Conservation (phyloP, 1,140 invertebrate species). For the Stegodyphus dumicola region DNA sequence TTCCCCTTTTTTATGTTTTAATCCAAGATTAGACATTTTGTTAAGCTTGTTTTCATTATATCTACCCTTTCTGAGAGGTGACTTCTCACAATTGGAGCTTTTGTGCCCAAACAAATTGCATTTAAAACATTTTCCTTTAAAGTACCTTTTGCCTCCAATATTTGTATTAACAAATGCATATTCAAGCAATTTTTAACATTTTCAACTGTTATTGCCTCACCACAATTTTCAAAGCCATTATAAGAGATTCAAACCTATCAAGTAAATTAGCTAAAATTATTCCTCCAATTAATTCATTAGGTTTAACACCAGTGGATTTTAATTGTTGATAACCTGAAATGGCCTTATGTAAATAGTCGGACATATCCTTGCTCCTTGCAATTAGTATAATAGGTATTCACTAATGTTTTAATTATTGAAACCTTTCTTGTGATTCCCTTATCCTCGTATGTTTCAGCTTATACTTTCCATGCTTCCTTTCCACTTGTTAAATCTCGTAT, state of each 20-base stretch:
- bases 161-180: not conserved
- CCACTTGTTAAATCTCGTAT: too few species aligned
- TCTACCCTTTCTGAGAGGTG: not conserved
- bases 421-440: too few species aligned
- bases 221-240: constrained; percentile 37
- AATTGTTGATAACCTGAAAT: constrained; percentile 31
- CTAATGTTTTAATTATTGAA: too few species aligned
- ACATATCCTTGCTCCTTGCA: constrained; percentile 16
- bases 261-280: constrained; percentile 29
- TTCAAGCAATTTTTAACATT: constrained; percentile 12
- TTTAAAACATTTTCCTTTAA: constrained; percentile 27
- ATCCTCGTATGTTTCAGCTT: too few species aligned
- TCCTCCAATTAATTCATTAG: constrained; percentile 8
- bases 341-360: constrained; percentile 3
- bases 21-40: not conserved
- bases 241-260: constrained; percentile 23
- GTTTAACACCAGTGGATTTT: constrained; percentile 8
- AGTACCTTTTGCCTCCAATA: too few species aligned
- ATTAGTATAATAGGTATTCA: too few species aligned
- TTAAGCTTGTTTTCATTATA: not conserved
- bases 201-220: constrained; percentile 12
- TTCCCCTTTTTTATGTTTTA: not conserved
- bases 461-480: too few species aligned
- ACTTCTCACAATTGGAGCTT: constrained; percentile 1
- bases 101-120: constrained; percentile 28